Evolutionary conservation across 2,797 vertebrate genomes (phyloP).

Genomic region (Danio albolineatus): DNA sequence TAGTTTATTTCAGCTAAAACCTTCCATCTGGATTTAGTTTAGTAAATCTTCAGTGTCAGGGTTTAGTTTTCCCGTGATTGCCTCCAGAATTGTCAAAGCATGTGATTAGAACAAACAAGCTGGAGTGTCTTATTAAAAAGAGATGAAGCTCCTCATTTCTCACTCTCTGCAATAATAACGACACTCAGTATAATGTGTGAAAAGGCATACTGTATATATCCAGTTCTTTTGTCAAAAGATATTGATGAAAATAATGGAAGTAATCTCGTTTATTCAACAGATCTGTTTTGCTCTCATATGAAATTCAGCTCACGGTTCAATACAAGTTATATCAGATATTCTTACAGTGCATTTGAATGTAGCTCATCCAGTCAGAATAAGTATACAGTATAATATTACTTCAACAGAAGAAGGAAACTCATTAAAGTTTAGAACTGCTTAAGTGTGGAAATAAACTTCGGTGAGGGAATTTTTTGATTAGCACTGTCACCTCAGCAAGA

Average conservation of each 20-base stretch:
- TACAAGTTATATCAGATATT: neutral
- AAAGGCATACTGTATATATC: neutral
- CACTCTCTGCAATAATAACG: slow-evolving; percentile 1
- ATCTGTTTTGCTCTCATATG: neutral
- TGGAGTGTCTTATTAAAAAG: slow-evolving; percentile 6
- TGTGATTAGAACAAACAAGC: slow-evolving; percentile 29
- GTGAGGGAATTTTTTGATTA: too few species aligned
- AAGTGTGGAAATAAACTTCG: too few species aligned
- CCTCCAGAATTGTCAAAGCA: slow-evolving; percentile 17
- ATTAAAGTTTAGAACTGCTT: too few species aligned
- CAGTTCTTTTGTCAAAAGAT: neutral
- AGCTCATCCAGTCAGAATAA: neutral
- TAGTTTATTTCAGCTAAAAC: neutral
- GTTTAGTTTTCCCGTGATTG: slow-evolving; percentile 11
- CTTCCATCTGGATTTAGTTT: slow-evolving; percentile 9
- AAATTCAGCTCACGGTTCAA: neutral
- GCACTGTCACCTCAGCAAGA: too few species aligned
- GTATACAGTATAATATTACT: too few species aligned
- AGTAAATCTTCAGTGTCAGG: neutral
- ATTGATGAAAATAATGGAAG: neutral
- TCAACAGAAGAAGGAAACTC: too few species aligned
- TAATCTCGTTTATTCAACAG: neutral
- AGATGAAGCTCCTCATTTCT: neutral
- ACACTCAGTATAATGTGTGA: neutral
- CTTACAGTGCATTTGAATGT: neutral